Percentiles rank a stretch among this genome's conserved stretches.
Evolutionary conservation across 1,140 invertebrate genomes (phyloP).

Genomic region (Paraescarpia echinospica): DNA sequence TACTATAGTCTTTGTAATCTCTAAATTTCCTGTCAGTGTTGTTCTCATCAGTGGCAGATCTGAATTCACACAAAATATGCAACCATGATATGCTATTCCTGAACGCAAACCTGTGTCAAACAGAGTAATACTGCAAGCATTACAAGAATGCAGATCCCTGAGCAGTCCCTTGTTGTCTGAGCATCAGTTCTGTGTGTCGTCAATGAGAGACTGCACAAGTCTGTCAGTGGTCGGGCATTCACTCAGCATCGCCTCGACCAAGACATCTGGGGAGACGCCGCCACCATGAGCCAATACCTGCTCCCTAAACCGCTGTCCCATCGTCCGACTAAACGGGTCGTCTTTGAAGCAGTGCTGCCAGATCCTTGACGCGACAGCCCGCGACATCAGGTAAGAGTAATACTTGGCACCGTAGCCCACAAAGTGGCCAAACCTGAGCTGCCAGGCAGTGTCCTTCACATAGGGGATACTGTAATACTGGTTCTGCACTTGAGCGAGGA

Average conservation of each 20-base stretch:
- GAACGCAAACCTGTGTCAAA: not conserved
- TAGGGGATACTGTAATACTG: constrained; percentile 85
- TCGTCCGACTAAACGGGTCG: constrained; percentile 73
- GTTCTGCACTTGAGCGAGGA: constrained; percentile 78
- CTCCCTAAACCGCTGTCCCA: constrained; percentile 75
- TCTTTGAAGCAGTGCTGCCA: constrained; percentile 86
- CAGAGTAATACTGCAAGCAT: not conserved
- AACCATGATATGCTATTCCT: not conserved
- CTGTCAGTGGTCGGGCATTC: constrained; percentile 68
- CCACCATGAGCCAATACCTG: constrained; percentile 87
- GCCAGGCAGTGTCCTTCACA: constrained; percentile 90
- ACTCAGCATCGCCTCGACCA: constrained; percentile 74
- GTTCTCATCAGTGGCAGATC: not conserved
- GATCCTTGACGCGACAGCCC: constrained; percentile 88
- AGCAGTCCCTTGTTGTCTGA: not conserved
- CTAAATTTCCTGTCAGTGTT: not conserved
- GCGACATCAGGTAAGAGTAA: constrained; percentile 94
- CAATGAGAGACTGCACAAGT: constrained; percentile 60
- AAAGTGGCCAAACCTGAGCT: constrained; percentile 92
- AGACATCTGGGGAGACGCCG: constrained; percentile 72
- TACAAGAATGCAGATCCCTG: not conserved
- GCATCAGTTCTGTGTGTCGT: constrained; percentile 55
- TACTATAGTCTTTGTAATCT: not conserved
- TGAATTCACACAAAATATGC: not conserved
- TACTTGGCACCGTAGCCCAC: constrained; percentile 98